Conservation (phyloP, 2,888 invertebrate species). For the Phyto melanocephala region DNA sequence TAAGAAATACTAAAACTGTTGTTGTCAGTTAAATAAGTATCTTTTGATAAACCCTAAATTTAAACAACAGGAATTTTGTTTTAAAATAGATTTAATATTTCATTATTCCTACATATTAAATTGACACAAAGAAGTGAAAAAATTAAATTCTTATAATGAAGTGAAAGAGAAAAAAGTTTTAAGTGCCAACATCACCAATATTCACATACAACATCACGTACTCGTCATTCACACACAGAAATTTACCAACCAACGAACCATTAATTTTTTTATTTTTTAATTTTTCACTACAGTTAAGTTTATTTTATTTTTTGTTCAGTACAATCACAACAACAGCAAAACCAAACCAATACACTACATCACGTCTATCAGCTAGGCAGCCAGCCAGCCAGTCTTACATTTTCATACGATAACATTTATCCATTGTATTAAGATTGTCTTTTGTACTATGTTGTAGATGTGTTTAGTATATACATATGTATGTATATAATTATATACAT, state of each 20-base stretch:
- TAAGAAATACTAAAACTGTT: too few species aligned
- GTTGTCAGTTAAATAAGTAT: too few species aligned
- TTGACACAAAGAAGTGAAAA: constrained; percentile 8
- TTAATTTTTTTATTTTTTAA: constrained; percentile 14
- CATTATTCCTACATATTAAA: too few species aligned
- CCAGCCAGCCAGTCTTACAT: constrained; percentile 12
- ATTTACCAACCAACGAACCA: constrained; percentile 43
- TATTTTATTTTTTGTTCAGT: constrained; percentile 13
- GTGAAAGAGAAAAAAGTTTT: constrained; percentile 31
- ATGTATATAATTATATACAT: neutral
- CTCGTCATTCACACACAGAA: constrained; percentile 49
- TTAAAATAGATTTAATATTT: neutral
- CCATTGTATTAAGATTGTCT: constrained; percentile 49
- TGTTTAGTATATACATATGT: too few species aligned
- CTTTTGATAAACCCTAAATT: too few species aligned
- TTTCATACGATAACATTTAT: constrained; percentile 30
- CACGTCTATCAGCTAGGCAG: neutral
- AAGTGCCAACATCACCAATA: constrained; percentile 65
- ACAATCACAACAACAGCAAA: constrained; percentile 40
- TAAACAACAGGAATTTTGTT: too few species aligned
- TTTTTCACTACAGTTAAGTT: constrained; percentile 29
- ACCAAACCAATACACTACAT: constrained; percentile 2
- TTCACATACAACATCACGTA: constrained; percentile 57
- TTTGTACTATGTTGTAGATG: constrained; percentile 30
- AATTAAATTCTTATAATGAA: neutral